phyloP scores from a whole-genome alignment of 2,113 vertebrate genomes.

The Okapia johnstoni region DNA sequence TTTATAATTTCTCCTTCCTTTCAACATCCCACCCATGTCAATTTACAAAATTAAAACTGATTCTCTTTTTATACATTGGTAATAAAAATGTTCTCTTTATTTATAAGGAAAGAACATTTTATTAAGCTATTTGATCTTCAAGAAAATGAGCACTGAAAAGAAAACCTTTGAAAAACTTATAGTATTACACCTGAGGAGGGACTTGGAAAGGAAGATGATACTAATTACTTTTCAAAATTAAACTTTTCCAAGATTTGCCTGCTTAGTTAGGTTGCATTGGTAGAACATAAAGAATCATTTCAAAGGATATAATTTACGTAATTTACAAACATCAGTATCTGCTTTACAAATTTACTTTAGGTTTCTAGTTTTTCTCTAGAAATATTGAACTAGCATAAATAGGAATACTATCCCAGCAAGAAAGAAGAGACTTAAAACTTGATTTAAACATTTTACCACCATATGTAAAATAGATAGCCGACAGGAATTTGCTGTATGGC shows the following conservation, averaged over 20 bases:
- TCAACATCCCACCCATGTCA: not conserved
- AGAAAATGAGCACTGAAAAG: not conserved
- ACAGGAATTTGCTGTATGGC: not conserved
- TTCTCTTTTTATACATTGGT: conserved; percentile 2
- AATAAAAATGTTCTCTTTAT: conserved; percentile 29
- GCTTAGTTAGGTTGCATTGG: not conserved
- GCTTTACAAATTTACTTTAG: conserved; percentile 20
- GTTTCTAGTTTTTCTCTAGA: conserved; percentile 35
- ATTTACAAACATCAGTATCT: not conserved
- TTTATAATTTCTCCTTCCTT: not conserved
- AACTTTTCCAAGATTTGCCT: conserved; percentile 26
- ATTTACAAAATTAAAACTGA: conserved; percentile 4
- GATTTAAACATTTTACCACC: conserved; percentile 4
- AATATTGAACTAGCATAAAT: conserved; percentile 10
- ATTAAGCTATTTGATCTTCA: not conserved
- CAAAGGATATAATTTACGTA: not conserved
- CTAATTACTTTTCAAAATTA: conserved; percentile 10
- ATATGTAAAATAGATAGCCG: not conserved
- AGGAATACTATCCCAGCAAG: not conserved
- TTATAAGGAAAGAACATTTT: conserved; percentile 13
- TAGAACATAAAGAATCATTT: conserved; percentile 20
- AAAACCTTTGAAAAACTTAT: not conserved
- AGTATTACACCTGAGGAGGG: not conserved
- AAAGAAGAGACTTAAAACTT: not conserved
- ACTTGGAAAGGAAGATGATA: not conserved